Base-by-base conservation (phyloP, 92 coral and sea anemone species). In the Zoanthus sociatus region DNA sequence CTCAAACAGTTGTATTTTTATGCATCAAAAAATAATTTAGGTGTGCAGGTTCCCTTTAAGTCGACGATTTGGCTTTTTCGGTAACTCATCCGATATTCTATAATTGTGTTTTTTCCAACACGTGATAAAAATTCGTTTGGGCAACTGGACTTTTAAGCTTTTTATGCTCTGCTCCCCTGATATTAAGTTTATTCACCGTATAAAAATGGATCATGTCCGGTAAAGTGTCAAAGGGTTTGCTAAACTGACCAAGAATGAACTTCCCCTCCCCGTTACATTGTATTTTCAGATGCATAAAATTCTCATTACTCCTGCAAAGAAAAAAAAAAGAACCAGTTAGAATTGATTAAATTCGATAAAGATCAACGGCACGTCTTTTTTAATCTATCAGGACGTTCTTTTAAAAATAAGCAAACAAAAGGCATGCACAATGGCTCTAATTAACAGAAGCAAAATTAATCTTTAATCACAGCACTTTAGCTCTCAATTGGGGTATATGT, bases 151-250 rank as follows among this genome's bases (percentile, higher is more conserved):
- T 83, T 51, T 88, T 90, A 50, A 97, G 89, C 70, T 89, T 92
- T 85, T 95, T 95, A 91, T 97, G 99, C 72, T 93, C 98, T 13
- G 99, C 99, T 21, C 99, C 99, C 21, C 92, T 88, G 86, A 97
- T 97, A 82, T 97, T 97, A 9, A 97, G 95, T 84, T 95, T 97
- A 84, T 94, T 97, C 72, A 88, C 69, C 1, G 99, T 92, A 89
- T 97, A 97, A 73, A 95, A 92, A 68, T 89, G 84, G 50, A 97
- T 93, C 84, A 97, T 92, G 76, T 92, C 95, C 11, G 99, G 99
- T 5, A 97, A 95, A 16, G 92, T 90, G 85, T 95, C 94, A 76
- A 95, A 97, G 45, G 99, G 99, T 58, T 95, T 96, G 92, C 99
- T 97, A 83, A 95, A 95, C 86, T 97, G 99, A 72, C 99, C 99